A percentile compares a stretch with the other conserved stretches of the same genome.
These are phyloP conservation scores for Forbesichthys agassizii DNA, from an alignment of 2,113 vertebrate genomes.

Conservation along the genomic window DNA sequence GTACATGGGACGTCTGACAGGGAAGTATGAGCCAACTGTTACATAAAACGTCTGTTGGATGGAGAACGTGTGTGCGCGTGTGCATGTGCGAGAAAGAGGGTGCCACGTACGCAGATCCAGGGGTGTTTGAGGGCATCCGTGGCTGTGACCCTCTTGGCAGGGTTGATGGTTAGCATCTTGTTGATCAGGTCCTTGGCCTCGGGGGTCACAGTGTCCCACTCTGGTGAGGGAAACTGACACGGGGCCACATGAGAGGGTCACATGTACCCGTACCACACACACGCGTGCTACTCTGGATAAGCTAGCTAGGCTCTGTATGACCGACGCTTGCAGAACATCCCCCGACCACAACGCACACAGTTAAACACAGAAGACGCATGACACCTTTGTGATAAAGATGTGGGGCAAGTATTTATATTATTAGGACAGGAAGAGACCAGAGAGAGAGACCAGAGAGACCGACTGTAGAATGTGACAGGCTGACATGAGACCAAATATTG, in stretches of 20 bases:
- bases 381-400: too few species aligned
- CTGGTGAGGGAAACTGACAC: constrained; percentile 92
- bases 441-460: neutral
- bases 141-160: constrained; percentile 91
- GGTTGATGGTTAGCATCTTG: constrained; percentile 98
- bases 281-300: too few species aligned
- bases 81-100: neutral
- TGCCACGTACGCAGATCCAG: constrained; percentile 92
- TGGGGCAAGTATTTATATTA: too few species aligned
- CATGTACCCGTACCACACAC: too few species aligned
- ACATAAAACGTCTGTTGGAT: neutral
- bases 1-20: neutral
- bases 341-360: too few species aligned
- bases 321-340: too few species aligned
- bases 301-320: too few species aligned
- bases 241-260: too few species aligned
- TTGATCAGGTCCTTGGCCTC: constrained; percentile 99
- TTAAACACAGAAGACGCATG: too few species aligned
- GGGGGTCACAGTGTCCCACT: constrained; percentile 97
- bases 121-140: constrained; percentile 93
- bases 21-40: neutral
- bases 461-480: too few species aligned
- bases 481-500: too few species aligned
- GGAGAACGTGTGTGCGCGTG: neutral
- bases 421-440: neutral